Base-by-base conservation (phyloP, 53 echinoderm and acorn worm species). In the Echinometra lucunter region DNA sequence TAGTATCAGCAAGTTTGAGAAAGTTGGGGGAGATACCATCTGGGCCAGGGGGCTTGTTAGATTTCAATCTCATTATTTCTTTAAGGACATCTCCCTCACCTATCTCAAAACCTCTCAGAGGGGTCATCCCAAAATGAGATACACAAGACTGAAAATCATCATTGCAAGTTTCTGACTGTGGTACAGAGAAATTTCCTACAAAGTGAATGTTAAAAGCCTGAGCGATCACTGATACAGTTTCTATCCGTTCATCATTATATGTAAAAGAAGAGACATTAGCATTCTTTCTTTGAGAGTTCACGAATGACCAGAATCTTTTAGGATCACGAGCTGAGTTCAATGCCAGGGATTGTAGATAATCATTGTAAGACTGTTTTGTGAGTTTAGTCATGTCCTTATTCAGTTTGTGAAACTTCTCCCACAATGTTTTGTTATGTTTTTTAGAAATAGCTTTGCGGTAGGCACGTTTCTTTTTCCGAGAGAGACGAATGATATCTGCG, bases 41-140 rank as follows among this genome's bases (percentile, higher is more conserved):
- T 28, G 78, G 78, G 18, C 78, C 78, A 5, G 78, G 78, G 78
- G 78, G 78, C 40, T 78, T 78, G 40, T 78, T 75, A 17, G 30
- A 7, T 75, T 37, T 75, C 38, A 75, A 40, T 40, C 19, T 37
- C 30, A 75, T 30, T 75, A 75, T 75, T 75, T 75, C 75, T 17
- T 37, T 38, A 37, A 75, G 38, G 30, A 75, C 75, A 37, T 75
- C 75, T 67, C 67, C 67, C 5, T 67, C 67, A 28, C 30, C 6
- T 67, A 23, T 25, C 19, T 66, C 21, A 66, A 66, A 23, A 66
- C 3, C 66, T 19, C 4, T 66, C 66, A 66, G 66, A n/a, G 66
- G 66, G 66, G 66, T 23, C 66, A 66, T 66, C 23, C 7, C 7
- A 19, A 66, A 66, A 66, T 25, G 66, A 5, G 66, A 66, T 23